These are phyloP conservation scores for Anolis apletophallus DNA, from an alignment of 2,797 vertebrate genomes.

Conservation along the genomic window DNA sequence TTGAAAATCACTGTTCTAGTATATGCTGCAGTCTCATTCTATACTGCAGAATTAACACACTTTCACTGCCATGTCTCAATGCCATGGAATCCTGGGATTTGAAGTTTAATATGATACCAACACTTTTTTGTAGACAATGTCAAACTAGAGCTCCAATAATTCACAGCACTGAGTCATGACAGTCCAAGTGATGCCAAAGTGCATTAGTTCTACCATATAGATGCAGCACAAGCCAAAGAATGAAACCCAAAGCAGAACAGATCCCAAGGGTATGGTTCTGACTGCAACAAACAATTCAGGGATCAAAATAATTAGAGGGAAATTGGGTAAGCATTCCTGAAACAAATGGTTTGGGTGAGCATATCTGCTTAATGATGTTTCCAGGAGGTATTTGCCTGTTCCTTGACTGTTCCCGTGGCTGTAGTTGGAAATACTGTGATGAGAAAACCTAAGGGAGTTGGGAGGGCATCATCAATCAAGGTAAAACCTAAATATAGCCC, in stretches of 20 bases:
- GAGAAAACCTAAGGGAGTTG: background rate
- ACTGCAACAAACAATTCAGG: background rate
- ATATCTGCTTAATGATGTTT: background rate
- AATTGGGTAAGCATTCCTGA: background rate
- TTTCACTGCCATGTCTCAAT: too few relatives aligned
- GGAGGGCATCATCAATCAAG: background rate
- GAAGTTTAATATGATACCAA: too few relatives aligned
- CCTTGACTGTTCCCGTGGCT: background rate
- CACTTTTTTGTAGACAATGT: too few relatives aligned
- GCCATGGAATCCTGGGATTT: too few relatives aligned
- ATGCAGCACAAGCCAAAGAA: background rate
- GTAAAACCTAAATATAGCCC: background rate
- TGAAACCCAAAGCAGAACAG: background rate
- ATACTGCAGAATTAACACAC: too few relatives aligned
- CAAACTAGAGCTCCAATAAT: too few relatives aligned
- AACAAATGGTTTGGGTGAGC: background rate
- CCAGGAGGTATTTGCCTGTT: background rate
- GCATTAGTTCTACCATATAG: too few relatives aligned
- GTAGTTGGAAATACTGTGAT: background rate
- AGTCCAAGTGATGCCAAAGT: too few relatives aligned
- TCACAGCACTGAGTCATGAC: too few relatives aligned
- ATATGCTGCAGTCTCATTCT: background rate
- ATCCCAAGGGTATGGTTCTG: background rate
- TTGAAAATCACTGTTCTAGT: too few relatives aligned
- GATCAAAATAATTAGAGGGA: background rate